Percentiles rank a stretch among this genome's conserved stretches.
Conservation (phyloP, 2,113 vertebrate species). For the Ciconia maguari region DNA sequence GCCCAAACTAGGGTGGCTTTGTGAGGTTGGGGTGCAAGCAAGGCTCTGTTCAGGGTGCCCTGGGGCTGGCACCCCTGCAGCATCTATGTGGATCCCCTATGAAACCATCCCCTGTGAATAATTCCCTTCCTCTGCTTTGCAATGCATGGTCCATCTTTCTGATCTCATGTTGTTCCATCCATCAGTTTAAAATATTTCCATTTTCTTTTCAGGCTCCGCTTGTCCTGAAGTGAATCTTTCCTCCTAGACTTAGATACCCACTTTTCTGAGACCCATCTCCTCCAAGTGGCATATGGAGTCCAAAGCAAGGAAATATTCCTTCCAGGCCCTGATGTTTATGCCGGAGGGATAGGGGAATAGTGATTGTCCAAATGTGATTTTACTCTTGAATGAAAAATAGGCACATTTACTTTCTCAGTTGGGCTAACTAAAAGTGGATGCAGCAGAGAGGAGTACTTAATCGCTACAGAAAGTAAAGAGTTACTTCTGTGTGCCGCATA, state of each 20-base stretch:
- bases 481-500: background rate
- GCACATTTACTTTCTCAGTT: background rate
- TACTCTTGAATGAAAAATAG: background rate
- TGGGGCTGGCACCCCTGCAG: rapidly evolving
- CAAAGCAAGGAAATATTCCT: background rate
- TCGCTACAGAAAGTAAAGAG: background rate
- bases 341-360: background rate
- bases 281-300: rapidly evolving
- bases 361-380: background rate
- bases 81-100: background rate
- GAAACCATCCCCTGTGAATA: background rate
- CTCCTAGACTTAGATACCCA: background rate
- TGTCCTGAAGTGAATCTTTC: background rate
- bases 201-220: background rate
- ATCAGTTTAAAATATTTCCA: background rate
- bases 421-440: background rate
- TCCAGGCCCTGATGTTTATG: background rate
- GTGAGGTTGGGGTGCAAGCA: background rate
- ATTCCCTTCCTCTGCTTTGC: background rate
- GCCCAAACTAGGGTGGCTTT: background rate
- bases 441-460: background rate
- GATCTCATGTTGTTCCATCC: rapidly evolving
- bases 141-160: background rate
- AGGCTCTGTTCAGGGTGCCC: no score
- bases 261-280: background rate